These are phyloP conservation scores for Ceratoteleas bidentatus DNA, from an alignment of 1,140 invertebrate species.

Conservation along the genomic window DNA sequence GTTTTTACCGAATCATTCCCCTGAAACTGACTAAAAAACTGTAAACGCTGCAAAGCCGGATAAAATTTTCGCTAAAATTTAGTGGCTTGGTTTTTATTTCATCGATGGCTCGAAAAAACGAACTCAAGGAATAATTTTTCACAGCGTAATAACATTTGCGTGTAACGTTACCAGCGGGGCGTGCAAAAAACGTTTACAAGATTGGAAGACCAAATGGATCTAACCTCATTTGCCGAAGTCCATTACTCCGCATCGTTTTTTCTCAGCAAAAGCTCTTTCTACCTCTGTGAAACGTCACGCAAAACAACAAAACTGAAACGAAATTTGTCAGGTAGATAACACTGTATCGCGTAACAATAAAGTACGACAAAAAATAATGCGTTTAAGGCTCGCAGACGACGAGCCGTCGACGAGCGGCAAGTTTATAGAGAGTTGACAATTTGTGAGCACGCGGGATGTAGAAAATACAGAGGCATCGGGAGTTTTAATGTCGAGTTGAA, in stretches of 20 bases:
- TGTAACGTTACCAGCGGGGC: constrained; percentile 22
- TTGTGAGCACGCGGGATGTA: constrained; percentile 49
- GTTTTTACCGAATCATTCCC: no score
- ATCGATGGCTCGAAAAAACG: constrained; percentile 22
- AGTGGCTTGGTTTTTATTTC: background rate
- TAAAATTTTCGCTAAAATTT: constrained; percentile 17
- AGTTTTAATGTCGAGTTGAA: constrained; percentile 71
- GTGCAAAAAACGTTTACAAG: constrained; percentile 53
- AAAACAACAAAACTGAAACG: constrained; percentile 55
- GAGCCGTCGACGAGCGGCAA: constrained; percentile 39
- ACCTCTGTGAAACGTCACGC: constrained; percentile 20
- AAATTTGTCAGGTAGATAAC: constrained; percentile 62
- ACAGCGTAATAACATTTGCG: constrained; percentile 30
- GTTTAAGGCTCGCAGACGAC: constrained; percentile 59
- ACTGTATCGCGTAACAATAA: constrained; percentile 57
- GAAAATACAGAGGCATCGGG: constrained; percentile 50
- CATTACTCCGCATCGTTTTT: constrained; percentile 50
- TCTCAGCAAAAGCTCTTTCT: constrained; percentile 60
- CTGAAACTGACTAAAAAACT: no score
- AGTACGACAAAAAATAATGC: constrained; percentile 65
- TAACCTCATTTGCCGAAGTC: constrained; percentile 59
- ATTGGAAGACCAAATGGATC: constrained; percentile 61
- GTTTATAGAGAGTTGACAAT: constrained; percentile 54
- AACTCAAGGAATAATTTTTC: constrained; percentile 37
- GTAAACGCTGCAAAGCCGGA: no score